Conservation (phyloP, 2,888 invertebrate species). For the Lasius fuliginosus region DNA sequence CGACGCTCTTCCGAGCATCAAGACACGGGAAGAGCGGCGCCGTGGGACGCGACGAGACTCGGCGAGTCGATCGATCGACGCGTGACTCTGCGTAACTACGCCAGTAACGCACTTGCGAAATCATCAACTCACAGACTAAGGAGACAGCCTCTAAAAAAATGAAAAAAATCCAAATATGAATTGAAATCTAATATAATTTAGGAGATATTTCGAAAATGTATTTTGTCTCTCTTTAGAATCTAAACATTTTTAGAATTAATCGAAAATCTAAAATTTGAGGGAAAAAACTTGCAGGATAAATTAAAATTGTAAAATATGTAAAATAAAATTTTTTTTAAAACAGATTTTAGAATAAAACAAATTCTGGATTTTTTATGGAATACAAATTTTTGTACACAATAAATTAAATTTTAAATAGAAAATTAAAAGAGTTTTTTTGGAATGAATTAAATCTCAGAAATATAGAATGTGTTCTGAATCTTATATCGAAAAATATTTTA, state of each 20-base stretch:
- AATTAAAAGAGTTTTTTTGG: background rate
- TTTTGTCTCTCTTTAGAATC: background rate
- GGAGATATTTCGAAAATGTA: background rate
- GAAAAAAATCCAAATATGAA: background rate
- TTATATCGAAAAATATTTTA: background rate
- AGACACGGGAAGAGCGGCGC: constrained; percentile 27
- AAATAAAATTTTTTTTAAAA: background rate
- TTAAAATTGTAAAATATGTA: background rate
- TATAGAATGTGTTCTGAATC: background rate
- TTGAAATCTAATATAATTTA: background rate
- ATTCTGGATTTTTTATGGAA: background rate
- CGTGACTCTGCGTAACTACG: constrained; percentile 56
- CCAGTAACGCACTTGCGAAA: constrained; percentile 28
- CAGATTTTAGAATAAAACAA: background rate
- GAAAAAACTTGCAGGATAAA: background rate
- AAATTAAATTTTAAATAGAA: background rate
- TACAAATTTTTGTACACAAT: background rate
- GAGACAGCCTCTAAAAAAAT: background rate
- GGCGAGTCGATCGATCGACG: constrained; percentile 66
- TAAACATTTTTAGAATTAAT: background rate
- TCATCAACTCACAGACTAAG: constrained; percentile 19
- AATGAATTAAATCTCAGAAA: background rate
- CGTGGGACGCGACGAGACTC: constrained; percentile 27
- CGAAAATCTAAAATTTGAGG: background rate
- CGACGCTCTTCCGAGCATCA: constrained; percentile 32